Base-by-base conservation (phyloP, 2,113 vertebrate species). In the Paracanthobrama guichenoti region DNA sequence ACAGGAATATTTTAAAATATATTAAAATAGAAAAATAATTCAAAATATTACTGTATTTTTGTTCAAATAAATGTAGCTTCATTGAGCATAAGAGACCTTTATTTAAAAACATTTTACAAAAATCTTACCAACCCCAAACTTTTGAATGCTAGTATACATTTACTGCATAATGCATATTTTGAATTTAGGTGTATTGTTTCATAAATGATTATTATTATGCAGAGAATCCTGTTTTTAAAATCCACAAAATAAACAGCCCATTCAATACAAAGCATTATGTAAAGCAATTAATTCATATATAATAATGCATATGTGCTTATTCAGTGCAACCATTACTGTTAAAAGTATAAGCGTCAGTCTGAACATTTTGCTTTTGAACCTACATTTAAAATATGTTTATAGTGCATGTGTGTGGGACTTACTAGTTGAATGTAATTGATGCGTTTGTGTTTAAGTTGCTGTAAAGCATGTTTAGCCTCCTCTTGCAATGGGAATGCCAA, bases 401-500 rank as follows among this genome's bases (percentile, higher is more conserved):
- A 44, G 46, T 44, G 12, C 80, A 39, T 18, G 26, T 74, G 42
- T 80, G 39, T 60, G 20, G 0, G 48, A 50, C 96, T 90, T 91
- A 99, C 98, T 95, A 99, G 94, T 90, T 99, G 98, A 86, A 99
- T 97, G 90, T 99, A 99, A 93, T 99, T 98, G 93, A 99, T 94
- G 11, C 92, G 94, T 90, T 93, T 96, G 91, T 96, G 95, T 88
- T 94, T 96, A 87, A 99, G 96, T 0, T 96, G 95, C 90, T 95
- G 94, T 77, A 99, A 94, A 39, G 98, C 98, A 86, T 93, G 93
- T 89, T 96, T 97, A 35, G 96, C 97, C n/a, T 96, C 96, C 3
- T 94, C 93, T 91, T 98, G 97, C 86, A 99, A 90, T 1, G 98
- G 98, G 85, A 99, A 99, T 2, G 96, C 95, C 16, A 99, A 93